Evolutionary conservation across 2,113 vertebrate species (phyloP).

Genomic region (Zingel zingel): DNA sequence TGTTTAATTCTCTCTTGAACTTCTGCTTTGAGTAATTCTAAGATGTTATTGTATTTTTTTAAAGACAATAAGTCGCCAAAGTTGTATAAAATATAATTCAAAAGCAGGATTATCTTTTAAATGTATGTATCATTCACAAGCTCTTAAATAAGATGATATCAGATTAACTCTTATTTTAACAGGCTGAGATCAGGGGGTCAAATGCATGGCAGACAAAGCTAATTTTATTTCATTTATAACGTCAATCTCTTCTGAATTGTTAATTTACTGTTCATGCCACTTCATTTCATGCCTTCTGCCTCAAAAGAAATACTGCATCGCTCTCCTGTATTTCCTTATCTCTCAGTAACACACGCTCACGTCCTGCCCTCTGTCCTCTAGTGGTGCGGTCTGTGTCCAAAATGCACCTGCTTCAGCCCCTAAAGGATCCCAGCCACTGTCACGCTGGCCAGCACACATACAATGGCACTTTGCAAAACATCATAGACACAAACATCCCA

Average conservation of each 20-base stretch:
- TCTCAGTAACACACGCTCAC: slow-evolving; percentile 60
- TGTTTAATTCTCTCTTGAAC: neutral
- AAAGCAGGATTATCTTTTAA: neutral
- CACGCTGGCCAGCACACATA: slow-evolving; percentile 8
- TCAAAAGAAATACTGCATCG: slow-evolving; percentile 5
- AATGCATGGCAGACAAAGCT: slow-evolving; percentile 36
- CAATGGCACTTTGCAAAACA: slow-evolving; percentile 9
- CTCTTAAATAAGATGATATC: neutral
- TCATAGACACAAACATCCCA: neutral
- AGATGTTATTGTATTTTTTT: neutral
- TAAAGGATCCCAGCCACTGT: neutral
- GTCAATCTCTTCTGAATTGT: slow-evolving; percentile 52
- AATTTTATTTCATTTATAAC: slow-evolving; percentile 54
- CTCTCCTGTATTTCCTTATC: slow-evolving; percentile 61
- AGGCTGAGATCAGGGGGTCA: neutral
- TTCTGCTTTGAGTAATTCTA: neutral
- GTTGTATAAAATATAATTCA: neutral
- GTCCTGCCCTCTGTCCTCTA: slow-evolving; percentile 57
- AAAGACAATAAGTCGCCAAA: neutral
- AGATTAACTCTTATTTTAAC: slow-evolving; percentile 9
- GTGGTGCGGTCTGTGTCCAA: slow-evolving; percentile 38
- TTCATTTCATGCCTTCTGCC: slow-evolving; percentile 48
- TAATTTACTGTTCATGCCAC: slow-evolving; percentile 52
- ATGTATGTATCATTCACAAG: neutral
- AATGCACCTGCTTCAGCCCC: slow-evolving; percentile 50